Evolutionary conservation across 2,888 invertebrate genomes (phyloP).

Genomic region (Temnothorax rugatulus): DNA sequence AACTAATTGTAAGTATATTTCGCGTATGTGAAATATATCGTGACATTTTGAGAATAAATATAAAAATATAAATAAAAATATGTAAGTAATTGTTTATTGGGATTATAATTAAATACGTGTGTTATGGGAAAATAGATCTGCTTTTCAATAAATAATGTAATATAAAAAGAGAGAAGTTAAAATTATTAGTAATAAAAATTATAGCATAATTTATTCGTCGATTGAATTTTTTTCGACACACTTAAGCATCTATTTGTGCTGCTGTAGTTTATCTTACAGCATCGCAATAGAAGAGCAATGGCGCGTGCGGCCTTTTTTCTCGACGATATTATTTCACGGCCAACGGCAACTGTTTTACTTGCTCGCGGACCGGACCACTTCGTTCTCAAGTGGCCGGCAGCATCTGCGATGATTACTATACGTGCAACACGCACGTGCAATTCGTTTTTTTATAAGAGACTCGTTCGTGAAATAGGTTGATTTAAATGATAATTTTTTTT

Average conservation of each 20-base stretch:
- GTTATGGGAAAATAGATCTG: background rate
- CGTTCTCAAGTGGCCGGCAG: slow-evolving; percentile 81
- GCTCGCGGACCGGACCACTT: slow-evolving; percentile 80
- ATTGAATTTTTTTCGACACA: background rate
- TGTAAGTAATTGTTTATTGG: background rate
- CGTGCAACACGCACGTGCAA: background rate
- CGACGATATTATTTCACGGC: slow-evolving; percentile 81
- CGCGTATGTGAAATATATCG: background rate
- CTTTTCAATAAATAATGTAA: background rate
- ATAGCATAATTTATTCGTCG: slow-evolving; percentile 2
- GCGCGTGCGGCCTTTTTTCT: slow-evolving; percentile 79
- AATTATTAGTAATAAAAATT: slow-evolving; percentile 20
- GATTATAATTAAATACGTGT: background rate
- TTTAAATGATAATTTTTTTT: background rate
- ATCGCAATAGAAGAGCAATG: slow-evolving; percentile 76
- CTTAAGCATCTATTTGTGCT: background rate
- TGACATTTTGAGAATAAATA: slow-evolving; percentile 9
- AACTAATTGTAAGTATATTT: slow-evolving; percentile 17
- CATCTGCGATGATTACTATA: slow-evolving; percentile 79
- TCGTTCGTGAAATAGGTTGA: background rate
- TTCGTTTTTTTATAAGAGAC: slow-evolving; percentile 27
- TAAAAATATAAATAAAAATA: background rate
- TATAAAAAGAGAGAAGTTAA: background rate
- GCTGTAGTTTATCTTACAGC: slow-evolving; percentile 18
- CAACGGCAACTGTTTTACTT: slow-evolving; percentile 82